A percentile compares a stretch with the other conserved stretches of the same genome.
Conservation (phyloP, 1,140 invertebrate genomes). For the Drosophila insularis region DNA sequence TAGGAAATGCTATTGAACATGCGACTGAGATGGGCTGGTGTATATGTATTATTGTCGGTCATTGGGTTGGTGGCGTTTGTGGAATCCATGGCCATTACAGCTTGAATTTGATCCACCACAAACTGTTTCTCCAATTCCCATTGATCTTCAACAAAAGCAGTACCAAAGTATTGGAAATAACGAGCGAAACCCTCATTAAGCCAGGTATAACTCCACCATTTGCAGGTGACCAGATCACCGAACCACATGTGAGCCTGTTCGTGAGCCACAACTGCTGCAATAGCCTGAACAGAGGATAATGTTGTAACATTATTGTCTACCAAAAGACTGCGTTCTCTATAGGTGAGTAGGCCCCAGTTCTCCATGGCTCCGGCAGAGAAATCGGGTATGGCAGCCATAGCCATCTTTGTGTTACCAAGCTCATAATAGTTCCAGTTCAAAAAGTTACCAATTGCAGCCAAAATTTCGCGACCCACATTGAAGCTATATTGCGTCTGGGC, state of each 20-base stretch:
- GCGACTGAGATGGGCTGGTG: constrained; percentile 82
- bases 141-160: constrained; percentile 83
- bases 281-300: constrained; percentile 83
- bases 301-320: constrained; percentile 83
- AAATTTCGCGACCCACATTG: constrained; percentile 82
- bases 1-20: constrained; percentile 86
- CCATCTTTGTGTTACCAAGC: constrained; percentile 84
- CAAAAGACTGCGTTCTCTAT: constrained; percentile 85
- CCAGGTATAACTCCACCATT: constrained; percentile 88
- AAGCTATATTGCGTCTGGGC: constrained; percentile 86
- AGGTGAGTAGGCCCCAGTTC: constrained; percentile 89
- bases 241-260: constrained; percentile 88
- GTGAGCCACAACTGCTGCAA: constrained; percentile 85
- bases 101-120: constrained; percentile 86
- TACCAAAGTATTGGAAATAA: constrained; percentile 88
- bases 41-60: constrained; percentile 83
- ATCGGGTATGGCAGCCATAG: constrained; percentile 90
- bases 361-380: constrained; percentile 94
- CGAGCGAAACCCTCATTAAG: constrained; percentile 88
- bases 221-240: constrained; percentile 87
- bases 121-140: constrained; percentile 85
- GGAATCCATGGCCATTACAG: constrained; percentile 86
- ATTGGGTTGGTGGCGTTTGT: constrained; percentile 85
- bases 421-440: constrained; percentile 83
- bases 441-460: constrained; percentile 82